Evolutionary conservation across 2,113 vertebrate genomes (phyloP), one percentile per base, ranked within the genome.

Genomic region (Actenoides hombroni): DNA sequence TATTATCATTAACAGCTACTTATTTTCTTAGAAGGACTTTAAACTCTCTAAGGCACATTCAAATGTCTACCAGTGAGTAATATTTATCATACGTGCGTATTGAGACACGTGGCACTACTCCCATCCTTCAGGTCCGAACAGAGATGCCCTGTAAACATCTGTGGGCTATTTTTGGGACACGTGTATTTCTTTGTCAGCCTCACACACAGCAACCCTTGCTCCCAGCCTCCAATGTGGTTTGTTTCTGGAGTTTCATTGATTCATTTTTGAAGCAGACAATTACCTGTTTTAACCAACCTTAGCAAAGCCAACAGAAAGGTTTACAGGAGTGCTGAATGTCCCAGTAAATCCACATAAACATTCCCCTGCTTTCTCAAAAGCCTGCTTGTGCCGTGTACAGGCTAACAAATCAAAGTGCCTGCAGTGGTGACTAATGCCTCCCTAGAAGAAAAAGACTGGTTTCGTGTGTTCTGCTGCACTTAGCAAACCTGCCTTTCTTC

Each of bases 401-500:
- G 64, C 59, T 49, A 73, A 86, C 80, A 87, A 81, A 82, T 60
- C 80, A 73, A 82, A 71, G 37, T 33, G 70, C 77, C 69, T 89
- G 44, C 48, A 54, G 39, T 49, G 40, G 61, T 96, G 96, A 94
- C 96, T 94, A 96, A 97, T 85, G 44, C n/a, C 46, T 94, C 73
- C 80, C 86, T 59, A 73, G 88, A 94, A 96, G 88, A 77, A 96
- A 92, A 96, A 85, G 59, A 93, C 83, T 70, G 85, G 86, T 93
- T 94, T 86, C 4, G 0, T 93, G 57, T 64, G 83, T 84, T 91
- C 83, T 78, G 57, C 69, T 84, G 81, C 37, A 75, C 69, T 89
- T 82, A 84, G 86, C 88, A 95, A 96, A 91, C 90, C 90, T 89
- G 95, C 77, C 83, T 96, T 94, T 96, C 94, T 79, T 93, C 94